These are phyloP conservation scores for Cyrtonyx montezumae DNA, from an alignment of 2,113 vertebrate genomes.

Conservation along the genomic window DNA sequence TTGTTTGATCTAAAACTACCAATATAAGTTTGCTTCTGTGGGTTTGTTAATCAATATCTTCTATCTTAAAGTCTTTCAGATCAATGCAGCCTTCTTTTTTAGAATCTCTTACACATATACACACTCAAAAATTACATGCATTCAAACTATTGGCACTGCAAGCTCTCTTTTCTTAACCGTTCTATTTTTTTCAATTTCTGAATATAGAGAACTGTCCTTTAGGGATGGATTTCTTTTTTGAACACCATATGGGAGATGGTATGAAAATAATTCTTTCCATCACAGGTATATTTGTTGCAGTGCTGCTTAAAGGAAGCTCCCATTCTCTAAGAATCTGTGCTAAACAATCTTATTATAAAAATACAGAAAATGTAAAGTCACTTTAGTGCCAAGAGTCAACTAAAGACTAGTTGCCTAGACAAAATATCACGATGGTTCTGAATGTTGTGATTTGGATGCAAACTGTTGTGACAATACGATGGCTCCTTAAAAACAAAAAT, in stretches of 20 bases:
- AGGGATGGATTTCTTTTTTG: neutral
- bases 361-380: neutral
- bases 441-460: neutral
- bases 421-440: neutral
- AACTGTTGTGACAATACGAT: neutral
- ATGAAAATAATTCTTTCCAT: neutral
- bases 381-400: neutral
- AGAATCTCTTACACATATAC: neutral
- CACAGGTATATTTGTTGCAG: neutral
- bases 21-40: neutral
- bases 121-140: neutral
- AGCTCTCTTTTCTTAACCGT: neutral
- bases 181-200: neutral
- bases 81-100: neutral
- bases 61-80: neutral
- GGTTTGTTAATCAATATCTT: neutral
- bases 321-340: neutral
- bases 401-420: neutral
- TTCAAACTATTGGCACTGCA: neutral
- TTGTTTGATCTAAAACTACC: neutral
- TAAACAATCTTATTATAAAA: neutral
- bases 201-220: neutral
- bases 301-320: neutral
- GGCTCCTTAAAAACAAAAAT: neutral
- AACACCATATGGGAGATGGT: neutral